Evolutionary conservation across 2,888 invertebrate genomes (phyloP).

Genomic region (Arrhopalites spinosus): DNA sequence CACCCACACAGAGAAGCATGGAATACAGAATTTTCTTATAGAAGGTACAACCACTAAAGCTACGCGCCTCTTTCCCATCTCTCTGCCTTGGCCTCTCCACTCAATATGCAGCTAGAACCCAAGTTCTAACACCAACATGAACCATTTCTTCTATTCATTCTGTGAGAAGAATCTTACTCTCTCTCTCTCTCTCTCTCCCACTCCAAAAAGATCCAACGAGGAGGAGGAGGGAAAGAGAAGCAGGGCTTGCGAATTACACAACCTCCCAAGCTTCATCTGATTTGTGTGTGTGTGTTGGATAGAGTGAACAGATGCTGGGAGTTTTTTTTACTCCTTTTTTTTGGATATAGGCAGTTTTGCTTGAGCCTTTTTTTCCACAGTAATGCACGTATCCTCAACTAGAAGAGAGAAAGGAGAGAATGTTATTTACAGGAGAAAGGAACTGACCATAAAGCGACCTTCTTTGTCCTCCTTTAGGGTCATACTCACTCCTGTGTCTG

Average conservation of each 20-base stretch:
- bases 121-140: not conserved
- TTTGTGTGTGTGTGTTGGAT: not conserved
- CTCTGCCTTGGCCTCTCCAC: not conserved
- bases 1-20: not conserved
- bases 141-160: no score
- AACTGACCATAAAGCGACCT: constrained; percentile 29
- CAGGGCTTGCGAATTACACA: not conserved
- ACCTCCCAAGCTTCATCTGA: constrained; percentile 16
- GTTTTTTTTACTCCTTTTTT: not conserved
- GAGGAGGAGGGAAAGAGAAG: constrained; percentile 10
- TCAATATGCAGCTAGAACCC: not conserved
- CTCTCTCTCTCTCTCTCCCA: no score
- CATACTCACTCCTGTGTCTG: not conserved
- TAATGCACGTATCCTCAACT: not conserved
- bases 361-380: not conserved
- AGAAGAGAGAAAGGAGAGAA: constrained; percentile 1
- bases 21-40: not conserved
- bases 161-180: not conserved
- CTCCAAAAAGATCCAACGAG: constrained; percentile 10
- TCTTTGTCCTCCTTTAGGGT: constrained; percentile 2
- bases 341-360: no score
- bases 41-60: not conserved
- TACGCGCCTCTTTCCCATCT: not conserved
- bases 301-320: not conserved
- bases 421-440: constrained; percentile 15